phyloP scores from a whole-genome alignment of 2,888 invertebrate species.

The Dascillus cervinus region DNA sequence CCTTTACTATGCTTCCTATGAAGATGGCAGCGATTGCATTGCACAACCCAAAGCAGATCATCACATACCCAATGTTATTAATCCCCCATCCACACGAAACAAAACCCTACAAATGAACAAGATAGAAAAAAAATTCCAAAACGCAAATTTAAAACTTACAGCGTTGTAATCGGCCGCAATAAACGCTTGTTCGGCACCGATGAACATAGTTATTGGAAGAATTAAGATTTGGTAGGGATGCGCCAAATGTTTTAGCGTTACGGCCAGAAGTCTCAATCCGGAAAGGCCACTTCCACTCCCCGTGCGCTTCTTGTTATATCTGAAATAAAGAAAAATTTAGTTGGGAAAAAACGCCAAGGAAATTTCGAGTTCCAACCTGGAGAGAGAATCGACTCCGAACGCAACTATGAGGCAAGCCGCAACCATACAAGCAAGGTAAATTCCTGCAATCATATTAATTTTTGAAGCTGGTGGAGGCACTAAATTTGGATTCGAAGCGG shows the following conservation, averaged over 20 bases:
- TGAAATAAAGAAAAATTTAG: slow-evolving; percentile 33
- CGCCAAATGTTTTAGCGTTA: slow-evolving; percentile 68
- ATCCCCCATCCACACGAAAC: slow-evolving; percentile 85
- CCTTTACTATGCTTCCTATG: slow-evolving; percentile 70
- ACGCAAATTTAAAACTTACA: slow-evolving; percentile 42
- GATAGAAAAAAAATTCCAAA: slow-evolving; percentile 5
- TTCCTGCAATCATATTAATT: slow-evolving; percentile 71
- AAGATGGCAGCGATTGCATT: slow-evolving; percentile 81
- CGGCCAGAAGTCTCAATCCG: slow-evolving; percentile 60
- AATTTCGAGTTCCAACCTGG: slow-evolving; percentile 51
- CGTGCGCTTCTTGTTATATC: slow-evolving; percentile 53
- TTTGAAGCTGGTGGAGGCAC: slow-evolving; percentile 63
- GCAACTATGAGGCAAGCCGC: slow-evolving; percentile 66
- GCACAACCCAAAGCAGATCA: slow-evolving; percentile 87
- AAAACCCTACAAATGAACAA: slow-evolving; percentile 52
- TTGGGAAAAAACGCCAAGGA: too few species aligned
- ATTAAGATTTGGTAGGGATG: slow-evolving; percentile 76
- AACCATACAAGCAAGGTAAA: slow-evolving; percentile 74
- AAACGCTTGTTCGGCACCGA: slow-evolving; percentile 90
- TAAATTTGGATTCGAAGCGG: slow-evolving; percentile 49
- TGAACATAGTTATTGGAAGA: slow-evolving; percentile 86
- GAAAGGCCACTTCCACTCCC: slow-evolving; percentile 55
- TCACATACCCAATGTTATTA: slow-evolving; percentile 84
- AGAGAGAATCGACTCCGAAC: slow-evolving; percentile 72
- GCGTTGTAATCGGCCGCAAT: slow-evolving; percentile 78